Base-by-base conservation (phyloP, 2,888 invertebrate species). In the Euphydryas editha region DNA sequence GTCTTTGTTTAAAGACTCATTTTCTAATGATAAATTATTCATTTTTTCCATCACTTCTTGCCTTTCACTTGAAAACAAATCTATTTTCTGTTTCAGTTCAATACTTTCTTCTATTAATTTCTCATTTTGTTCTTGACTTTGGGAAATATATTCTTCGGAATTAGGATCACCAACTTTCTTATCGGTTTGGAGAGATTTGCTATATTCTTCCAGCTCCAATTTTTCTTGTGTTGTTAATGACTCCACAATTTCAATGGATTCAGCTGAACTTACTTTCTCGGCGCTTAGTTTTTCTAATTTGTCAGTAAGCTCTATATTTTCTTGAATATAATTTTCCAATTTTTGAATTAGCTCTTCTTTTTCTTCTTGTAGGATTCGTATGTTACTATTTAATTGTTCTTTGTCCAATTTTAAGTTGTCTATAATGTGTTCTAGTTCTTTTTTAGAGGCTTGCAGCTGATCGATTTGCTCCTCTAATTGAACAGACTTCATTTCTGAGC, bases 401-500 rank as follows among this genome's bases (percentile, higher is more conserved):
- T 94, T 93, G 75, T 95, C 94, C 39, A 88, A 76, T 69, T 91
- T 88, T 20, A 94, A 76, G 55, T 90, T 85, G 62, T 93, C 88
- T 65, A 94, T 88, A 63, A 94, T 90, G 59, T 88, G 81, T 77
- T 90, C 84, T 36, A 94, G 75, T 74, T 90, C 88, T 72, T 88
- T 88, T 74, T 93, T 94, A 68, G 93, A 89, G 39, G 86, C 86
- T 71, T 90, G 88, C 4, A 95, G 78, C 64, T 92, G 85, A 76
- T 94, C 96, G 56, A 96, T 87, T 81, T 96, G 95, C 82, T 97
- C 97, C 83, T 97, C 97, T 68, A 96, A 84, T 76, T 97, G 96
- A 44, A 96, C 95, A 8, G 95, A 95, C 74, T 95, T 95, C 80
- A 97, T 95, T 90, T 97, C 96, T 1, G 96, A 95, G 30, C 94